phyloP scores from a whole-genome alignment of 2,888 invertebrate genomes.

The Augochlorella aurata region DNA sequence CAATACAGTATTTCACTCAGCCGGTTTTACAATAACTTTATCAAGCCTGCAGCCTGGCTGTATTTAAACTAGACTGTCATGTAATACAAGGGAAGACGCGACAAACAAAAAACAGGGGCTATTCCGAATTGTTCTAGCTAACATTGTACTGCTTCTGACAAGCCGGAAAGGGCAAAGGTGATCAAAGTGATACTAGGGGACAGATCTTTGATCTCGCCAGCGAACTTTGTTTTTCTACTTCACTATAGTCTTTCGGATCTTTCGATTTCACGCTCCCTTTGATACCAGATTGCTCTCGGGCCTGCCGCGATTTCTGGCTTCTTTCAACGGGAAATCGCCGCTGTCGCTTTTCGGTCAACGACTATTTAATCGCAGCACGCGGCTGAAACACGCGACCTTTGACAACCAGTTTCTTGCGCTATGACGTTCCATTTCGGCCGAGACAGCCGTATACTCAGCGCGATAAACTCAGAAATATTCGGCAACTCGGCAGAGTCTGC shows the following conservation, averaged over 20 bases:
- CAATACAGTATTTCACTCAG: too few relatives aligned
- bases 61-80: too few relatives aligned
- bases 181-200: not conserved
- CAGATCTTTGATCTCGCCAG: not conserved
- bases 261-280: constrained; percentile 40
- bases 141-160: not conserved
- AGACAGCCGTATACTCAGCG: not conserved
- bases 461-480: not conserved
- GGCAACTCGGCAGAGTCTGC: not conserved
- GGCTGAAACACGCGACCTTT: not conserved
- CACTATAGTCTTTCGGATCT: constrained; percentile 23
- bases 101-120: too few relatives aligned
- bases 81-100: too few relatives aligned
- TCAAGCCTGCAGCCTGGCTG: too few relatives aligned
- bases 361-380: not conserved
- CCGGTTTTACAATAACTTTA: too few relatives aligned
- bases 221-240: not conserved
- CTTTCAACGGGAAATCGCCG: not conserved
- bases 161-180: not conserved
- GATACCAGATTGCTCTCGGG: constrained; percentile 10
- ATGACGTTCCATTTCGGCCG: not conserved
- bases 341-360: not conserved
- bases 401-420: not conserved
- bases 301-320: not conserved
- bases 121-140: too few relatives aligned